phyloP scores from a whole-genome alignment of 2,797 vertebrate genomes.

The Triplophysa bombifrons region DNA sequence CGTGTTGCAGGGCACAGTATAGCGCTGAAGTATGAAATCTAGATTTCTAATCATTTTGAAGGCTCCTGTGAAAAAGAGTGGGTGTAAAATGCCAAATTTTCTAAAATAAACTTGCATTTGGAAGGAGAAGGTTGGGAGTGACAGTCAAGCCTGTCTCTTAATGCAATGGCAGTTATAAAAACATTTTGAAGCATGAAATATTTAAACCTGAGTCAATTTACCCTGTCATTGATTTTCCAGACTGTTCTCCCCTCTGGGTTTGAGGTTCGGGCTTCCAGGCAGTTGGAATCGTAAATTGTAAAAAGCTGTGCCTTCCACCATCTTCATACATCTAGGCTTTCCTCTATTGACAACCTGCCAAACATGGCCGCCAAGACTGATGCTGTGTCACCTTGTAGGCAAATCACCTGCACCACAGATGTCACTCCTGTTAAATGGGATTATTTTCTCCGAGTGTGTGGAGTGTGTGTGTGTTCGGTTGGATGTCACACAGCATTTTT shows the following conservation, averaged over 20 bases:
- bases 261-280: conserved; percentile 28
- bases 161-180: conserved; percentile 25
- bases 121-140: conserved; percentile 27
- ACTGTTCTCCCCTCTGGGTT: conserved; percentile 33
- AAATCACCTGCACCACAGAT: conserved; percentile 53
- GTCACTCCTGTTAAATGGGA: conserved; percentile 49
- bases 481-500: conserved; percentile 13
- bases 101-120: conserved; percentile 29
- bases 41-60: conserved; percentile 45
- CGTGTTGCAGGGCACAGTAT: conserved; percentile 8
- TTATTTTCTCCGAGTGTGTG: conserved; percentile 22
- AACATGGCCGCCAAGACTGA: conserved; percentile 51
- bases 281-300: conserved; percentile 39
- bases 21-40: conserved; percentile 31
- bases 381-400: conserved; percentile 57
- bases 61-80: conserved; percentile 9
- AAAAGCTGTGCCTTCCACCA: conserved; percentile 27
- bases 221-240: conserved; percentile 42
- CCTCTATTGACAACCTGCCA: conserved; percentile 61
- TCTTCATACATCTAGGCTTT: conserved; percentile 55
- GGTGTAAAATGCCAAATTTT: conserved; percentile 32
- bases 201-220: conserved; percentile 46
- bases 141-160: conserved; percentile 10
- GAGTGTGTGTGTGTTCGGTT: neutral
- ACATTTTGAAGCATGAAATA: conserved; percentile 40